Evolutionary conservation across 2,888 invertebrate genomes (phyloP).

Genomic region (Cheiracanthium punctorium): DNA sequence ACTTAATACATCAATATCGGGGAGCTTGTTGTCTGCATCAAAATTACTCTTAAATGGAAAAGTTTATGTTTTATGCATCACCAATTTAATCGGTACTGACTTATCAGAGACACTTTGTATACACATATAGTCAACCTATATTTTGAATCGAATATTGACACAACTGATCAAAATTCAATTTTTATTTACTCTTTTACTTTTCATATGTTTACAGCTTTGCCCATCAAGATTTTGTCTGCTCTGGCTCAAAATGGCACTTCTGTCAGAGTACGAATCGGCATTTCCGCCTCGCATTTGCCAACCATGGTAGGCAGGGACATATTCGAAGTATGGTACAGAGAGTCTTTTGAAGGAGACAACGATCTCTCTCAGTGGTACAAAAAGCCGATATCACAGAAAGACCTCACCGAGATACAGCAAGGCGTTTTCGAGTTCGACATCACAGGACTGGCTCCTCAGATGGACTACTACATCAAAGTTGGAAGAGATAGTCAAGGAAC

Average conservation of each 20-base stretch:
- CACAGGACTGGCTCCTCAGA: constrained; percentile 85
- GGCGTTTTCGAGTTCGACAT: constrained; percentile 78
- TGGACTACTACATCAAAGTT: constrained; percentile 88
- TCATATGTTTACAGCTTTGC: constrained; percentile 56
- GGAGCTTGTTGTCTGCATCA: too few relatives aligned
- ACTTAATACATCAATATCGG: too few relatives aligned
- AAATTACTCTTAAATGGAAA: too few relatives aligned
- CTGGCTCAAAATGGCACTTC: constrained; percentile 58
- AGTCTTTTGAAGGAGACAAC: constrained; percentile 44
- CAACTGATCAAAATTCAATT: too few relatives aligned
- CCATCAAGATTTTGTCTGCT: constrained; percentile 49
- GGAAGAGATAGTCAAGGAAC: constrained; percentile 35
- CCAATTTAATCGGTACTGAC: too few relatives aligned
- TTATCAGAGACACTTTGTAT: too few relatives aligned
- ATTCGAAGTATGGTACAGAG: constrained; percentile 53
- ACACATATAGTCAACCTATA: too few relatives aligned
- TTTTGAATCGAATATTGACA: too few relatives aligned
- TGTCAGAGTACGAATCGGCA: constrained; percentile 49
- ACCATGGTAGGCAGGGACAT: constrained; percentile 34
- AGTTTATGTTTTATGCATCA: too few relatives aligned
- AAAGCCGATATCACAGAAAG: constrained; percentile 39
- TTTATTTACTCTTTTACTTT: too few relatives aligned
- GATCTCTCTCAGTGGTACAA: constrained; percentile 60
- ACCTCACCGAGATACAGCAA: constrained; percentile 44
- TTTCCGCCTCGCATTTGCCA: constrained; percentile 29